Conservation (phyloP, 2,113 vertebrate species). For the Rhodinocichla rosea region DNA sequence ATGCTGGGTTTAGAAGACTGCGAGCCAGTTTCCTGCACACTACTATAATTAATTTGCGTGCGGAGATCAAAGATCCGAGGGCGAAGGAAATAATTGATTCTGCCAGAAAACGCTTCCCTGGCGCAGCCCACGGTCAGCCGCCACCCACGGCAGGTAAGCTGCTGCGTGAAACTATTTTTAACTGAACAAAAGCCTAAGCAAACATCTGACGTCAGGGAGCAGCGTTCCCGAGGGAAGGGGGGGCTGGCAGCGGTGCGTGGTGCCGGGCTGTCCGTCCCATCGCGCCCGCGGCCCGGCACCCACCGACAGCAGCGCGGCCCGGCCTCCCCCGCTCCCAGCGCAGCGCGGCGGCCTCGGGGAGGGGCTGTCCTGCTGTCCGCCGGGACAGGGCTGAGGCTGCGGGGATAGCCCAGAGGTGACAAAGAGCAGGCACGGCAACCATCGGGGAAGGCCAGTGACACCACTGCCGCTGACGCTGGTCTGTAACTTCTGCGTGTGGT, state of each 20-base stretch:
- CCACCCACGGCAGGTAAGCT: slow-evolving; percentile 32
- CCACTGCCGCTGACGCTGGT: not conserved
- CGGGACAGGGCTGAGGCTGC: not conserved
- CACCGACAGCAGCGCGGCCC: not conserved
- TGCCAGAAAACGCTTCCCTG: not conserved
- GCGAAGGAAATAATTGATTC: not conserved
- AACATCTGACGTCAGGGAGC: not conserved
- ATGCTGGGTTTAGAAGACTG: not conserved
- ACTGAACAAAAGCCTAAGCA: slow-evolving; percentile 42
- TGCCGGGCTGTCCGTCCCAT: not conserved
- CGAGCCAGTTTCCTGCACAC: not conserved
- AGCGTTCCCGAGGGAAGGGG: not conserved
- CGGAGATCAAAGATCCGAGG: not conserved
- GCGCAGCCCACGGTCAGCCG: not conserved
- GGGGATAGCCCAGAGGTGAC: not conserved
- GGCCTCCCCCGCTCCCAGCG: not conserved
- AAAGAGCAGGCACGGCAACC: not conserved
- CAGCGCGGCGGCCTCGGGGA: not conserved
- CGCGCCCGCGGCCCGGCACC: not conserved
- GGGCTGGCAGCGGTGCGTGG: not conserved
- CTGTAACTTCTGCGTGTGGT: not conserved
- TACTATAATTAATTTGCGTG: not conserved
- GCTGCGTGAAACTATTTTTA: slow-evolving; percentile 13
- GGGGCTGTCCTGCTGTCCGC: not conserved
- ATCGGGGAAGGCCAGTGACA: not conserved